Evolutionary conservation across 2,888 invertebrate species (phyloP).

Genomic region (Macrophya alboannulata): DNA sequence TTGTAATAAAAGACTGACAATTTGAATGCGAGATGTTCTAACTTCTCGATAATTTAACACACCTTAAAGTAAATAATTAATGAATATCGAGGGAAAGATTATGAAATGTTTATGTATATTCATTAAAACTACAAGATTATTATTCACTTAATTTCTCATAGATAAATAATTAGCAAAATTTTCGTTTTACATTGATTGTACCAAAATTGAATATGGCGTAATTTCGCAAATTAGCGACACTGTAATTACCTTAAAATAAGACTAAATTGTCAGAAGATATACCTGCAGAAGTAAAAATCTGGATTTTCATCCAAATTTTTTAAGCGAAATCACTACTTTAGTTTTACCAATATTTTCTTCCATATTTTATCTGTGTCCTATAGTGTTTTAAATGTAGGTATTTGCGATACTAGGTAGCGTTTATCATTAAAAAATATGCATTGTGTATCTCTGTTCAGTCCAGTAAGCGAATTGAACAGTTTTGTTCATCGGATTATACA

Average conservation of each 20-base stretch:
- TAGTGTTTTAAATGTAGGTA: background rate
- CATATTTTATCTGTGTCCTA: background rate
- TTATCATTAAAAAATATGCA: background rate
- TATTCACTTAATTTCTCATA: slow-evolving; percentile 46
- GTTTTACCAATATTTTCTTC: slow-evolving; percentile 5
- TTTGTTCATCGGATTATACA: slow-evolving; percentile 3
- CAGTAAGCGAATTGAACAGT: background rate
- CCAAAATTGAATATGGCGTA: slow-evolving; percentile 36
- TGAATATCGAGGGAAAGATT: slow-evolving; percentile 36
- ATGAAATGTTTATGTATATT: slow-evolving; percentile 49
- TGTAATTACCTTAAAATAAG: slow-evolving; percentile 23
- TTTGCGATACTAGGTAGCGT: slow-evolving; percentile 16
- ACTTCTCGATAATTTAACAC: background rate
- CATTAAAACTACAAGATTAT: slow-evolving; percentile 53
- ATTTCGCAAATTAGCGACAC: background rate
- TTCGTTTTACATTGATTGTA: slow-evolving; percentile 51
- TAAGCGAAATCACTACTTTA: background rate
- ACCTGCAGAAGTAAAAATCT: slow-evolving; percentile 8
- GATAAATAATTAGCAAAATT: slow-evolving; percentile 53
- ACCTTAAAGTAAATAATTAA: background rate
- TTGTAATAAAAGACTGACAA: background rate
- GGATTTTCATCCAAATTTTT: background rate
- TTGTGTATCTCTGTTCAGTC: background rate
- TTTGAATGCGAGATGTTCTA: background rate
- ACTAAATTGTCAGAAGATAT: slow-evolving; percentile 30